phyloP scores from a whole-genome alignment of 2,113 vertebrate genomes.

The Neotragus moschatus region DNA sequence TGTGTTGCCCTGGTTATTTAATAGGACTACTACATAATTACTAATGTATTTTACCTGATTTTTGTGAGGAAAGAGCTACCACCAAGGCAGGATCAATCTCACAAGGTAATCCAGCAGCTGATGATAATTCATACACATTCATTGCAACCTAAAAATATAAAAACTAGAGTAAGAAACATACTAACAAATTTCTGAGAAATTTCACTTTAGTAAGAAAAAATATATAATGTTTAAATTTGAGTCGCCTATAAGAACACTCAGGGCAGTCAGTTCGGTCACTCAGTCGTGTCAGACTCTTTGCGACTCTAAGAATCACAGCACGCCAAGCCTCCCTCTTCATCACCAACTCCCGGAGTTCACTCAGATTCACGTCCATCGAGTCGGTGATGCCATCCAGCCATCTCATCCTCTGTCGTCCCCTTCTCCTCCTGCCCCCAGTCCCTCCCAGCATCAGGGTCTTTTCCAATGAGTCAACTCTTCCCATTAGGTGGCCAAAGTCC shows the following conservation, averaged over 20 bases:
- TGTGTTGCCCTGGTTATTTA: background rate
- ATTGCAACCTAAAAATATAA: slow-evolving; percentile 91
- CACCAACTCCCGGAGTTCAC: too few species aligned
- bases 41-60: slow-evolving; percentile 85
- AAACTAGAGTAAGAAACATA: slow-evolving; percentile 25
- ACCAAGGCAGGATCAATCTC: slow-evolving; percentile 98
- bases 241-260: background rate
- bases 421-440: too few species aligned
- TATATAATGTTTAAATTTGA: slow-evolving; percentile 11
- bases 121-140: slow-evolving; percentile 98
- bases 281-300: background rate
- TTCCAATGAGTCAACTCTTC: too few species aligned
- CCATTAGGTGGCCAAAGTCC: rapidly evolving
- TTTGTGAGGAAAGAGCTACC: slow-evolving; percentile 97
- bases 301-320: rapidly evolving
- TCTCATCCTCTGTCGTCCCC: too few species aligned
- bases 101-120: slow-evolving; percentile 95
- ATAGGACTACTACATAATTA: background rate
- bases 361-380: too few species aligned
- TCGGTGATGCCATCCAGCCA: too few species aligned
- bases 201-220: background rate
- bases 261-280: background rate
- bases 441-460: too few species aligned
- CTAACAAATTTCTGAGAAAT: slow-evolving; percentile 11
- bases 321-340: background rate